These are phyloP conservation scores for Drosophila nr. perissopoda DNA, from an alignment of 2,888 invertebrate genomes.

Conservation along the genomic window DNA sequence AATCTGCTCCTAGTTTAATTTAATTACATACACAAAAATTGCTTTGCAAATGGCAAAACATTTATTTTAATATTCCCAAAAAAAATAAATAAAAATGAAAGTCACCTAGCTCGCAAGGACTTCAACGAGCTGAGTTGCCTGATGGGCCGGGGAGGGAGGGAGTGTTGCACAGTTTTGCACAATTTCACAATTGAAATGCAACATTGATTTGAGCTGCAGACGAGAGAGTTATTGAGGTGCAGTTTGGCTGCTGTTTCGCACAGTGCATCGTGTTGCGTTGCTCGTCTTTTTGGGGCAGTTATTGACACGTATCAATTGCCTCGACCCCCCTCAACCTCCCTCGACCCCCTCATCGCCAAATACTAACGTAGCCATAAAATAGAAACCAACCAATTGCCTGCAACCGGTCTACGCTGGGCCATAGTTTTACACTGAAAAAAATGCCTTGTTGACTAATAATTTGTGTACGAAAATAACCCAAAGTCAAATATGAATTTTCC, in stretches of 20 bases:
- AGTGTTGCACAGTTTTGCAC: constrained; percentile 49
- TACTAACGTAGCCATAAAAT: constrained; percentile 57
- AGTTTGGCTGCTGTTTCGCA: constrained; percentile 36
- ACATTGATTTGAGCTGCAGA: constrained; percentile 76
- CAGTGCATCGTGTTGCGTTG: constrained; percentile 48
- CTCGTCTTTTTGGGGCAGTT: constrained; percentile 69
- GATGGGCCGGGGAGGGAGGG: constrained; percentile 9
- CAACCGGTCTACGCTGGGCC: background rate
- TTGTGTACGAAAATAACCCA: background rate
- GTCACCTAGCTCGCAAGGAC: constrained; percentile 16
- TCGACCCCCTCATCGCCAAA: background rate
- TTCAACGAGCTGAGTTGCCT: background rate
- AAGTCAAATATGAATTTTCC: background rate
- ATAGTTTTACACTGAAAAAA: constrained; percentile 6
- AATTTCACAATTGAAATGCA: constrained; percentile 79
- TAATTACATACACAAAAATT: constrained; percentile 59
- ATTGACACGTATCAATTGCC: constrained; percentile 81
- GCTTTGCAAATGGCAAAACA: constrained; percentile 47
- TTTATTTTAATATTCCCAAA: constrained; percentile 73
- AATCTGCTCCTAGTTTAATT: constrained; percentile 75
- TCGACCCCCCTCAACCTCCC: constrained; percentile 10
- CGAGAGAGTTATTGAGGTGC: constrained; percentile 70
- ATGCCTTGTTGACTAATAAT: rapidly evolving
- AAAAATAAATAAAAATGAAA: background rate
- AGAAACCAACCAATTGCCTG: constrained; percentile 48